phyloP scores from a whole-genome alignment of 1,140 invertebrate species.

The Ptiloglossa arizonensis region DNA sequence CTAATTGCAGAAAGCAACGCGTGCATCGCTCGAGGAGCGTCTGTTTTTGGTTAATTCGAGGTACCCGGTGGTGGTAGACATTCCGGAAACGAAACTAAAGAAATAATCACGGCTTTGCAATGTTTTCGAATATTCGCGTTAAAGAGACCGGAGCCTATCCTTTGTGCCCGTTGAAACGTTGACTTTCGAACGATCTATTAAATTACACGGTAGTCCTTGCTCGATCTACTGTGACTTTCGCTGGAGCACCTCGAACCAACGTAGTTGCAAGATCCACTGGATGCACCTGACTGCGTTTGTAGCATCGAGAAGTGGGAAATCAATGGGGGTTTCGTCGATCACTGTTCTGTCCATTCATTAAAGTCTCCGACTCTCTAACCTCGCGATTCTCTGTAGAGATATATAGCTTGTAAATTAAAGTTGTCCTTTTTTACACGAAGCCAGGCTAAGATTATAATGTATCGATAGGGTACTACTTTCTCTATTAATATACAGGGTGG shows the following conservation, averaged over 20 bases:
- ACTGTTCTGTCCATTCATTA: constrained; percentile 2
- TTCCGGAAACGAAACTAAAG: neutral
- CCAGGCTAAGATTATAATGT: neutral
- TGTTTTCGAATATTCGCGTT: neutral
- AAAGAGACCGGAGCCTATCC: neutral
- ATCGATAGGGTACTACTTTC: neutral
- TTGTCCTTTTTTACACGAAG: neutral
- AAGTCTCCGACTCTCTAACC: constrained; percentile 23
- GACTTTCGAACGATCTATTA: constrained; percentile 44
- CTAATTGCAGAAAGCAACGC: neutral
- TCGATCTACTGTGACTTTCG: constrained; percentile 64
- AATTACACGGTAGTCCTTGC: constrained; percentile 34
- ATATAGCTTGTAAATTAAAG: neutral
- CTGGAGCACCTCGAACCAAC: constrained; percentile 56
- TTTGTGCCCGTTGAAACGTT: constrained; percentile 25
- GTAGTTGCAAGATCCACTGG: constrained; percentile 54
- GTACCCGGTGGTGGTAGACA: neutral
- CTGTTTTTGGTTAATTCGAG: neutral
- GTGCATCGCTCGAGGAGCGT: neutral
- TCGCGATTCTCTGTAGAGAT: neutral
- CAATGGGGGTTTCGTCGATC: constrained; percentile 19
- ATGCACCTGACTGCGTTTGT: constrained; percentile 55
- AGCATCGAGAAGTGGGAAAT: constrained; percentile 15
- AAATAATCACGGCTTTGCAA: neutral
- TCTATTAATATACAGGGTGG: too few species aligned